These are phyloP conservation scores for Rotaria macrura DNA, from an alignment of 2,888 invertebrate species.

Conservation along the genomic window DNA sequence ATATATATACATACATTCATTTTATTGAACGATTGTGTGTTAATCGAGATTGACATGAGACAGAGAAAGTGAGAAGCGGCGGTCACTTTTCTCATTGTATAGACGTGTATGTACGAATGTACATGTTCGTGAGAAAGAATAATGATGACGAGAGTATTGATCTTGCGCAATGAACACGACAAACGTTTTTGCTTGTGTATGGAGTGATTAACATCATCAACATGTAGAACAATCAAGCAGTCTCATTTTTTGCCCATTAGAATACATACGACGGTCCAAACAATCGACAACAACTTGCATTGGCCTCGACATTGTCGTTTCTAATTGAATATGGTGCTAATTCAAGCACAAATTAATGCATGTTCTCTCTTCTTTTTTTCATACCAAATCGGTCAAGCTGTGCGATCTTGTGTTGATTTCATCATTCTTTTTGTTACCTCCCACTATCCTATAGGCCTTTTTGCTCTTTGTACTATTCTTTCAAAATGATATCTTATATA, in stretches of 20 bases:
- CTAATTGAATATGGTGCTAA: not conserved
- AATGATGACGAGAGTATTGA: not conserved
- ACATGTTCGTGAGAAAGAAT: not conserved
- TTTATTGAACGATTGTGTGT: not conserved
- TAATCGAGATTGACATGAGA: slow-evolving; percentile 1
- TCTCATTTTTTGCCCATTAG: not conserved
- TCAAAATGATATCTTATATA: not conserved
- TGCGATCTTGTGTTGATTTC: not conserved
- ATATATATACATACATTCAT: not conserved
- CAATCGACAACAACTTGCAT: not conserved
- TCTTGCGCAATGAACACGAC: not conserved
- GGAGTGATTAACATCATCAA: not conserved
- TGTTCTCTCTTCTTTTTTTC: not conserved
- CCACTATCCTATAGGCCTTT: not conserved
- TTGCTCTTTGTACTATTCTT: not conserved
- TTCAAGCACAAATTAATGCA: not conserved
- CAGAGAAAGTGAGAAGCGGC: not conserved
- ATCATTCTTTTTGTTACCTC: not conserved
- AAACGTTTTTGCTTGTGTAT: not conserved
- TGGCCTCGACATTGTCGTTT: not conserved
- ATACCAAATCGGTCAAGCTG: not conserved
- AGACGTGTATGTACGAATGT: not conserved
- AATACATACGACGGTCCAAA: not conserved
- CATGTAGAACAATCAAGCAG: not conserved
- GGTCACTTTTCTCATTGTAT: not conserved